Evolutionary conservation across 2,797 vertebrate genomes (phyloP).

Genomic region (Odontamblyopus rebecca): DNA sequence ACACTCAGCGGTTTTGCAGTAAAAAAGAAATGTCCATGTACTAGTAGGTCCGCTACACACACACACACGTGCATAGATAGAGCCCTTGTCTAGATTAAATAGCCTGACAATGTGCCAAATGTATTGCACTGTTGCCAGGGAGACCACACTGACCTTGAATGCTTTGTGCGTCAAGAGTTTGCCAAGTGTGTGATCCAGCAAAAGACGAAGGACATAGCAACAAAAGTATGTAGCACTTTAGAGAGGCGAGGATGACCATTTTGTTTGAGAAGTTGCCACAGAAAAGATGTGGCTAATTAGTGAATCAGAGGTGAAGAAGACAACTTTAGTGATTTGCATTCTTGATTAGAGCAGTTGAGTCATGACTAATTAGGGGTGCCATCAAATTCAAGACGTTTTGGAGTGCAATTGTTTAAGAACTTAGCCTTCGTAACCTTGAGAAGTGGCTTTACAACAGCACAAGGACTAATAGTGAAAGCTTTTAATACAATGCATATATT

Average conservation of each 20-base stretch:
- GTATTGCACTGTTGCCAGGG: constrained; percentile 72
- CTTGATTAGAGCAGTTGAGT: constrained; percentile 9
- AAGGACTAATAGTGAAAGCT: constrained; percentile 51
- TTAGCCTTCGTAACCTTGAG: constrained; percentile 35
- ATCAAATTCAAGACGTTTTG: background rate
- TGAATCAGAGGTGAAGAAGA: constrained; percentile 13
- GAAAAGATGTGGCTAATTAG: constrained; percentile 24
- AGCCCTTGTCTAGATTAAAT: constrained; percentile 72
- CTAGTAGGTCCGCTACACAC: constrained; percentile 19
- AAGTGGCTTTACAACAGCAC: constrained; percentile 43
- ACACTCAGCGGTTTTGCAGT: constrained; percentile 72
- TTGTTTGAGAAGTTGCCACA: constrained; percentile 19
- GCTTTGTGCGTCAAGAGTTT: constrained; percentile 58
- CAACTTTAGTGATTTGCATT: constrained; percentile 16
- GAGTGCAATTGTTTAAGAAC: constrained; percentile 28
- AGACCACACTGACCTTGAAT: constrained; percentile 76
- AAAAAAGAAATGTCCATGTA: constrained; percentile 63
- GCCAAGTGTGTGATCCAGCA: constrained; percentile 31
- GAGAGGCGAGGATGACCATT: constrained; percentile 38
- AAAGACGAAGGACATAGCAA: constrained; percentile 49
- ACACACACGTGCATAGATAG: background rate
- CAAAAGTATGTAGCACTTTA: constrained; percentile 43
- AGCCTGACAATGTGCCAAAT: constrained; percentile 74
- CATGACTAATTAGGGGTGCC: background rate
- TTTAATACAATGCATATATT: background rate